These are phyloP conservation scores for Drosophila demipolita DNA, from an alignment of 2,888 invertebrate species.

Conservation along the genomic window DNA sequence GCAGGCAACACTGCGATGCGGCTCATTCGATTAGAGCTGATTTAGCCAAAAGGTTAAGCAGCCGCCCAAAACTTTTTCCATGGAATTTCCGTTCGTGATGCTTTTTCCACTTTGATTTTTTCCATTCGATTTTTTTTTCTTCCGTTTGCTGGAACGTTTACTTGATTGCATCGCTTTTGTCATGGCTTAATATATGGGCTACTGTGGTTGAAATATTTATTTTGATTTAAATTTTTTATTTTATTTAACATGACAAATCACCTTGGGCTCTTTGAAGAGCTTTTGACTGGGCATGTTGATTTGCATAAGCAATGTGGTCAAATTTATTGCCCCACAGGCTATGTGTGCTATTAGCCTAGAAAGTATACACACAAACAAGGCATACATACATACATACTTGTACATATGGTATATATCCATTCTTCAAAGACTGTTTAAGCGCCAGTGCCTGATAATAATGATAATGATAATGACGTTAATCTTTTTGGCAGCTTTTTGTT, in stretches of 20 bases:
- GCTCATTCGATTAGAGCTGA: slow-evolving; percentile 76
- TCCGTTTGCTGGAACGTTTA: slow-evolving; percentile 23
- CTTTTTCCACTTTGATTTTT: slow-evolving; percentile 66
- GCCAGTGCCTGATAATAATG: slow-evolving; percentile 38
- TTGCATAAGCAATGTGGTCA: slow-evolving; percentile 60
- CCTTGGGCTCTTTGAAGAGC: slow-evolving; percentile 20
- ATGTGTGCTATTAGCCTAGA: slow-evolving; percentile 77
- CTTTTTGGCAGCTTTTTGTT: slow-evolving; percentile 73
- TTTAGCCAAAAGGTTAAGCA: slow-evolving; percentile 78
- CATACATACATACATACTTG: neutral
- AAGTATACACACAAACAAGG: slow-evolving; percentile 30
- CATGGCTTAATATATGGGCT: slow-evolving; percentile 60
- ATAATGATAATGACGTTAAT: slow-evolving; percentile 60
- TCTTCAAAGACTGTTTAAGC: slow-evolving; percentile 31
- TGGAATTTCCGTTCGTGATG: slow-evolving; percentile 78
- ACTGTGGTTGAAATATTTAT: slow-evolving; percentile 22
- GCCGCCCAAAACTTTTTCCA: slow-evolving; percentile 72
- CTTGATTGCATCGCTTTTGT: slow-evolving; percentile 70
- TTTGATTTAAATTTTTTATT: slow-evolving; percentile 1
- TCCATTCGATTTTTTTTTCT: slow-evolving; percentile 23
- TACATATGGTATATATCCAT: neutral
- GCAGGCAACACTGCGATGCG: slow-evolving; percentile 61
- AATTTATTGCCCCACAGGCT: slow-evolving; percentile 32
- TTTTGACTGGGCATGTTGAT: slow-evolving; percentile 42
- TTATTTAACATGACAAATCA: slow-evolving; percentile 63